These are phyloP conservation scores for Dipodomys merriami DNA, from an alignment of 2,113 vertebrate species.

Conservation along the genomic window DNA sequence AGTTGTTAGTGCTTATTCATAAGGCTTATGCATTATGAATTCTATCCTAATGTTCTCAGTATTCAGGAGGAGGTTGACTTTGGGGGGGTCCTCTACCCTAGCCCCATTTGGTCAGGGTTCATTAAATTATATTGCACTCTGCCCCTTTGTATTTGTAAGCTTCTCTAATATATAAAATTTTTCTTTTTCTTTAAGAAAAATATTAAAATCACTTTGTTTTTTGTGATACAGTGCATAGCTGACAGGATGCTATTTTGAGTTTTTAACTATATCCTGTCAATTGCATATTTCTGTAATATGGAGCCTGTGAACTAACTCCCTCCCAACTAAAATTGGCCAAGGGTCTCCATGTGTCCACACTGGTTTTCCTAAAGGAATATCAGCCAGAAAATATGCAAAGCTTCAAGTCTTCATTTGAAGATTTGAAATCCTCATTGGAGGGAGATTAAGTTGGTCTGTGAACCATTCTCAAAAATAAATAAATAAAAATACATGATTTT, in stretches of 20 bases:
- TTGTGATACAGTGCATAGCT: neutral
- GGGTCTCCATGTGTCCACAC: constrained; percentile 40
- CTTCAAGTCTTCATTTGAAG: neutral
- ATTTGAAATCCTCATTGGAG: neutral
- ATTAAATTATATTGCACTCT: constrained; percentile 47
- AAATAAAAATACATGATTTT: neutral
- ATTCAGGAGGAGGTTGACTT: neutral
- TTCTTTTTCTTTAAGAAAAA: constrained; percentile 43
- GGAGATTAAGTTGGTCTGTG: neutral
- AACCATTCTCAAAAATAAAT: constrained; percentile 11
- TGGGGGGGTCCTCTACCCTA: neutral
- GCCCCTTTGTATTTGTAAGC: constrained; percentile 18
- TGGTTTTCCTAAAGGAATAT: constrained; percentile 43
- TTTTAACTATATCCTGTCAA: constrained; percentile 6
- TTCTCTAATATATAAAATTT: constrained; percentile 44
- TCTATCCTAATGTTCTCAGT: constrained; percentile 1
- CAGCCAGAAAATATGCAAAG: neutral
- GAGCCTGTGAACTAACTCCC: neutral
- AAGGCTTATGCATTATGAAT: neutral
- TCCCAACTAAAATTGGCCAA: neutral
- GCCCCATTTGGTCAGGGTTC: neutral
- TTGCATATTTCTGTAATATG: neutral
- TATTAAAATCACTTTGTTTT: neutral
- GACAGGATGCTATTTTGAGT: constrained; percentile 20
- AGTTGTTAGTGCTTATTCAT: neutral